Base-by-base conservation (phyloP, 2,113 vertebrate genomes). In the Prunella fulvescens region DNA sequence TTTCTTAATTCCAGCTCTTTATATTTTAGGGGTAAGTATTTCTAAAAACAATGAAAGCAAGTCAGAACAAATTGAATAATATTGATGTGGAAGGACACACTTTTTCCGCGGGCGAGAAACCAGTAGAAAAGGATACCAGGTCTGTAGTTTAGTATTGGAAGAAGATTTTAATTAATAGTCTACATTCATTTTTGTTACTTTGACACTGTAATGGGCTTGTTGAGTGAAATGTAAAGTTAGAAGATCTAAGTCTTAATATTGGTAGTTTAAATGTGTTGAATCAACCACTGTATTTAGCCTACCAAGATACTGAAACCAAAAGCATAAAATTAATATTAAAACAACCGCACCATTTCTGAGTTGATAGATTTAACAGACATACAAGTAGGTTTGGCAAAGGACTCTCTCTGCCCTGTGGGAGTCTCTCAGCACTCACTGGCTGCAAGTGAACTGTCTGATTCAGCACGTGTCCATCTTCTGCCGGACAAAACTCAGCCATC, bases 381-480 rank as follows among this genome's bases (percentile, higher is more conserved):
- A 19, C 20, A 57, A 26, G 33, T 14, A 56, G 35, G 12, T 83
- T 88, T 91, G 54, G 60, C 64, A 88, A 65, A 86, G 16, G 22
- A 40, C 42, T 37, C 2, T 19, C 11, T 16, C 9, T 81, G 56
- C 24, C 28, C 22, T 2, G 1, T 19, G 33, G 29, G 20, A 9
- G 12, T 47, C 23, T 42, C 25, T 69, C 51, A 60, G 50, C 6
- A 8, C 31, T 44, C 25, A 12, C 35, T 56, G 45, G 12, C 47
- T 66, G n/a, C 19, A 2, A 2, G 10, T 53, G 53, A 29, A 33
- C 19, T 33, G 13, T 61, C 54, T 4, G 6, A 23, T 48, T 53
- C 29, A 33, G 26, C 1, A 0, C 20, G 13, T 2, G 0, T 37
- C 37, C 2, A 1, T 51, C 23, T 56, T 47, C 37, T 2, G 1